phyloP scores from a whole-genome alignment of 2,797 vertebrate species.

The Alcedo atthis region DNA sequence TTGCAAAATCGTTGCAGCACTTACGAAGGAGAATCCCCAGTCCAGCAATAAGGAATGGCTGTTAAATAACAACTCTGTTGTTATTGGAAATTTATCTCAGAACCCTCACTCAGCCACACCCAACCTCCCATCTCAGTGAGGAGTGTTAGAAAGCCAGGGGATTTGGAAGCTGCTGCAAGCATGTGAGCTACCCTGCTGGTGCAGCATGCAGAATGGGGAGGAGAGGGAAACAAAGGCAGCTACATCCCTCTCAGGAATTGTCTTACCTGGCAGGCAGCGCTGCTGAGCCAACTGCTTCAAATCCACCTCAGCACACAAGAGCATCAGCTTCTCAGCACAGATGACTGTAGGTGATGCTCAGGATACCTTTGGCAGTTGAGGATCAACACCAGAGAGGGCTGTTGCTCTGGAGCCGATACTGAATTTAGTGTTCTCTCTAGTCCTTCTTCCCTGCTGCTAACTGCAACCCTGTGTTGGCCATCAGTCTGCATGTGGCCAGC shows the following conservation, averaged over 20 bases:
- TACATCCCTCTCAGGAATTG: neutral
- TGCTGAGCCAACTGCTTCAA: neutral
- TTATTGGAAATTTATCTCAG: too few relatives aligned
- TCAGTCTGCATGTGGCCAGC: fast-evolving
- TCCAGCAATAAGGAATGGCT: too few relatives aligned
- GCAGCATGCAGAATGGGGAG: fast-evolving
- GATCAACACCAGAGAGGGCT: neutral
- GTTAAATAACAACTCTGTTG: too few relatives aligned
- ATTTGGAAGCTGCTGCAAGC: too few relatives aligned
- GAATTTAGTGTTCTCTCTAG: neutral
- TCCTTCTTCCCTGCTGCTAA: neutral
- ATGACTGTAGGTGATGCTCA: fast-evolving
- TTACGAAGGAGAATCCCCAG: too few relatives aligned
- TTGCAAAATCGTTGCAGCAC: too few relatives aligned
- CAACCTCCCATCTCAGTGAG: too few relatives aligned
- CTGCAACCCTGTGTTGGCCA: neutral
- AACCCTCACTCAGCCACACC: too few relatives aligned
- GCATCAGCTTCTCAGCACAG: neutral
- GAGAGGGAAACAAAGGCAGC: neutral
- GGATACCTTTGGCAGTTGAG: neutral
- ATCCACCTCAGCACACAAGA: neutral
- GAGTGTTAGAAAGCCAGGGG: too few relatives aligned
- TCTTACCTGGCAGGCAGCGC: neutral
- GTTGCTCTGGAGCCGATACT: neutral
- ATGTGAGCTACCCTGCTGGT: neutral